Conservation (phyloP, 2,888 invertebrate species). For the Eupeodes luniger region DNA sequence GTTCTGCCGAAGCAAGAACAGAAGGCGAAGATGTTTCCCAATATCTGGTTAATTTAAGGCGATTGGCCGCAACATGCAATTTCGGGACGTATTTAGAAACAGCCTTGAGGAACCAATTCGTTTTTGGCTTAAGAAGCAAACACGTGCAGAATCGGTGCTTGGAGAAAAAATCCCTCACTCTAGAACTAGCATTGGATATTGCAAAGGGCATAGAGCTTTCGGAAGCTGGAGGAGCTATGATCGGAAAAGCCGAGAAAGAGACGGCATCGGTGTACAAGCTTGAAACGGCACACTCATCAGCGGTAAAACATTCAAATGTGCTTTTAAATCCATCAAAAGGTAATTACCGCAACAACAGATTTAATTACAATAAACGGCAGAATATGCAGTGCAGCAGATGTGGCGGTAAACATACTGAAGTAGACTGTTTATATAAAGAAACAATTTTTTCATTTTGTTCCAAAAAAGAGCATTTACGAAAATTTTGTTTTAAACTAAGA, state of each 20-base stretch:
- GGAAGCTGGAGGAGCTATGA: background rate
- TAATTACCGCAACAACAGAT: slow-evolving; percentile 6
- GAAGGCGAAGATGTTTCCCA: slow-evolving; percentile 76
- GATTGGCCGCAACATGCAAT: slow-evolving; percentile 74
- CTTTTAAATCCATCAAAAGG: background rate
- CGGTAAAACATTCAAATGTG: too few relatives aligned
- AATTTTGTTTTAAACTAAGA: slow-evolving; percentile 47
- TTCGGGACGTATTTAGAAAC: slow-evolving; percentile 77
- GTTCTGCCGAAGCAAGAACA: slow-evolving; percentile 91
- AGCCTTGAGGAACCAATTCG: slow-evolving; percentile 77
- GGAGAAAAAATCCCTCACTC: slow-evolving; percentile 73
- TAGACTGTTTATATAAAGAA: slow-evolving; percentile 18
- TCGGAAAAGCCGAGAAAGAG: background rate
- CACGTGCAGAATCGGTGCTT: slow-evolving; percentile 77
- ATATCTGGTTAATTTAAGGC: slow-evolving; percentile 72
- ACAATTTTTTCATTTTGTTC: slow-evolving; percentile 4
- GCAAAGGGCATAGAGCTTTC: slow-evolving; percentile 10
- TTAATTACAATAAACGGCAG: background rate
- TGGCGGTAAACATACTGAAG: slow-evolving; percentile 16
- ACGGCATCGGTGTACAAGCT: slow-evolving; percentile 1
- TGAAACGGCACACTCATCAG: background rate
- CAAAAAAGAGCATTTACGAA: slow-evolving; percentile 73
- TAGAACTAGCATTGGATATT: slow-evolving; percentile 76
- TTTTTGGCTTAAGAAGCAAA: slow-evolving; percentile 45
- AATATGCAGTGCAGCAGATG: background rate